These are phyloP conservation scores for Dolichopus griseipennis DNA, from an alignment of 2,888 invertebrate species.

Conservation along the genomic window DNA sequence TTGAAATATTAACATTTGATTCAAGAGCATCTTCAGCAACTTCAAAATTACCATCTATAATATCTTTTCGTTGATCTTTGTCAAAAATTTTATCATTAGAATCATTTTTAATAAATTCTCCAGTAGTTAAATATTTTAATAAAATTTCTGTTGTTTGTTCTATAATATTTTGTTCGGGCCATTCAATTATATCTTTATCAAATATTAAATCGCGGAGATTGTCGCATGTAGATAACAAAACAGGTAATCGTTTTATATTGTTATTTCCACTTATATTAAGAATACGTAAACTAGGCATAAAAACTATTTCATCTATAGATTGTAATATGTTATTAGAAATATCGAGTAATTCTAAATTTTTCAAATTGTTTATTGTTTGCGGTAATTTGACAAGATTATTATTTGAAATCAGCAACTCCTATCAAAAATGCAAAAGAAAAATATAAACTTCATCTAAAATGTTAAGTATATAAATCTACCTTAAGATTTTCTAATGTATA, in stretches of 20 bases:
- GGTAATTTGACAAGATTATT: constrained; percentile 64
- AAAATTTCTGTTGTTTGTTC: constrained; percentile 54
- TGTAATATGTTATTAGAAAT: constrained; percentile 61
- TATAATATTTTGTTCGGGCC: constrained; percentile 56
- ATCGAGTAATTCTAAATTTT: constrained; percentile 58
- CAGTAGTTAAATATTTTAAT: constrained; percentile 54
- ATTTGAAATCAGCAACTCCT: constrained; percentile 66
- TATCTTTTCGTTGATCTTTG: neutral
- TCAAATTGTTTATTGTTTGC: constrained; percentile 54
- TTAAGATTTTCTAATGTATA: constrained; percentile 56
- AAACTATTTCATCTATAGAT: constrained; percentile 31
- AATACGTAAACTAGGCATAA: constrained; percentile 50
- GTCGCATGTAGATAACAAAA: constrained; percentile 55
- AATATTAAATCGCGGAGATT: constrained; percentile 54
- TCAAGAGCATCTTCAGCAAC: constrained; percentile 4
- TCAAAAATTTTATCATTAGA: constrained; percentile 7
- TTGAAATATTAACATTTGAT: neutral
- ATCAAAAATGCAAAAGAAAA: constrained; percentile 24
- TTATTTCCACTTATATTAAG: constrained; percentile 55
- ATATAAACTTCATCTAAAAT: constrained; percentile 1
- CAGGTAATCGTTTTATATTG: constrained; percentile 52
- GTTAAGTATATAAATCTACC: constrained; percentile 39
- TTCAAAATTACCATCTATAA: neutral
- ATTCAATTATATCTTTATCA: constrained; percentile 53
- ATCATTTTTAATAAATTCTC: constrained; percentile 31